phyloP scores from a whole-genome alignment of 2,113 vertebrate species.

The Haliaeetus leucogaster region DNA sequence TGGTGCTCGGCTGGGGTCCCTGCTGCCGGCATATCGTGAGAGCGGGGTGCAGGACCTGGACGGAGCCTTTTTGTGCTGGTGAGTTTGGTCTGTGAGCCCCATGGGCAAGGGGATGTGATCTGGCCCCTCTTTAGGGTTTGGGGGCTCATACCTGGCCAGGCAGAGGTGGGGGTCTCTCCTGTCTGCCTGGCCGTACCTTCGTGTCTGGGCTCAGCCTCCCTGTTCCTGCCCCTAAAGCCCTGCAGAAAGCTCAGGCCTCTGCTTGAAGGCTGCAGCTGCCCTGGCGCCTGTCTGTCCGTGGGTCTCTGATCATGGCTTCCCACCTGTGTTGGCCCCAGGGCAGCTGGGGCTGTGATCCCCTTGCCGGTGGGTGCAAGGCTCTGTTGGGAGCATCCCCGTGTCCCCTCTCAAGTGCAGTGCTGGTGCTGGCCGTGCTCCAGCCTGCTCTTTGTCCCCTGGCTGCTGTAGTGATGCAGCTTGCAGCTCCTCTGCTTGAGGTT shows the following conservation, averaged over 20 bases:
- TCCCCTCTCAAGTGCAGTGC: not conserved
- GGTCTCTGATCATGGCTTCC: not conserved
- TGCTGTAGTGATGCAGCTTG: not conserved
- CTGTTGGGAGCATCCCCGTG: rapidly evolving
- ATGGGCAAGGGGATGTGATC: rapidly evolving
- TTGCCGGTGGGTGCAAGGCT: rapidly evolving
- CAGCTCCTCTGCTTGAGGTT: not conserved
- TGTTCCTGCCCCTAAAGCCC: no score
- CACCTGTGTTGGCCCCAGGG: rapidly evolving
- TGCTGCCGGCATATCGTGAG: rapidly evolving
- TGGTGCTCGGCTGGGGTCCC: rapidly evolving
- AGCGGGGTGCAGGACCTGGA: not conserved
- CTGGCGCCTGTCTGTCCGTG: rapidly evolving
- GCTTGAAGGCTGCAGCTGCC: not conserved
- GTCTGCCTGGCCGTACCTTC: rapidly evolving
- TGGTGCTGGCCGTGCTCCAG: not conserved
- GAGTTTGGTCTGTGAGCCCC: not conserved
- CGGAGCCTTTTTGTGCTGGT: not conserved
- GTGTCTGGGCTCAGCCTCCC: rapidly evolving
- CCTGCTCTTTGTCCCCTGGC: not conserved
- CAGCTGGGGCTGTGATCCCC: not conserved
- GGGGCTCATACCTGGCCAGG: not conserved
- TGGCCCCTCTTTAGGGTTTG: rapidly evolving
- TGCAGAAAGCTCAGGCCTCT: not conserved
- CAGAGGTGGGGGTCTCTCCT: not conserved